These are phyloP conservation scores for Tapirus indicus DNA, from an alignment of 2,797 vertebrate genomes.

Conservation along the genomic window DNA sequence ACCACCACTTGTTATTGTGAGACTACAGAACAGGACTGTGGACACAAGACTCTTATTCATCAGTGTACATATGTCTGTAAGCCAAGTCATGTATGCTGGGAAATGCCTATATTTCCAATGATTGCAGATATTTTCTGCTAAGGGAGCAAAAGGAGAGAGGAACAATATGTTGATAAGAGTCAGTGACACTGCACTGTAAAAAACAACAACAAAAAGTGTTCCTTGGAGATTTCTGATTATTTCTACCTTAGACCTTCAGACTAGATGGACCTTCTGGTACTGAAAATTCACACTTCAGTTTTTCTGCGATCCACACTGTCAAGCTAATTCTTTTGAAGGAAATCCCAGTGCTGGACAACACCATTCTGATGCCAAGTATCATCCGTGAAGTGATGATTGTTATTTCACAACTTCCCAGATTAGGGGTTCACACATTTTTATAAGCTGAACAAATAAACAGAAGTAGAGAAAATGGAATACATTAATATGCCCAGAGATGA, in stretches of 20 bases:
- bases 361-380: neutral
- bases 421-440: conserved; percentile 3
- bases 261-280: neutral
- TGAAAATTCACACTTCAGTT: conserved; percentile 41
- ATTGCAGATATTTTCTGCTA: neutral
- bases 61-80: neutral
- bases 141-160: neutral
- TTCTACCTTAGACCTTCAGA: neutral
- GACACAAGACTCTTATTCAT: neutral
- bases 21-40: no score
- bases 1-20: neutral
- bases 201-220: neutral
- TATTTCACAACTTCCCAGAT: conserved; percentile 52
- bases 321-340: conserved; percentile 17
- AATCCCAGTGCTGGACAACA: conserved; percentile 13
- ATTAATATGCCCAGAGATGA: neutral
- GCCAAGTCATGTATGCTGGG: neutral
- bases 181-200: neutral
- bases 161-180: neutral
- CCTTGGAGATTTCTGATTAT: neutral
- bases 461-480: neutral
- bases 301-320: neutral
- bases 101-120: neutral
- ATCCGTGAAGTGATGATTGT: neutral
- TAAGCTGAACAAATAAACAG: neutral